Evolutionary conservation across 1,140 invertebrate species (phyloP).

Genomic region (Mycetomoellerius zeteki): DNA sequence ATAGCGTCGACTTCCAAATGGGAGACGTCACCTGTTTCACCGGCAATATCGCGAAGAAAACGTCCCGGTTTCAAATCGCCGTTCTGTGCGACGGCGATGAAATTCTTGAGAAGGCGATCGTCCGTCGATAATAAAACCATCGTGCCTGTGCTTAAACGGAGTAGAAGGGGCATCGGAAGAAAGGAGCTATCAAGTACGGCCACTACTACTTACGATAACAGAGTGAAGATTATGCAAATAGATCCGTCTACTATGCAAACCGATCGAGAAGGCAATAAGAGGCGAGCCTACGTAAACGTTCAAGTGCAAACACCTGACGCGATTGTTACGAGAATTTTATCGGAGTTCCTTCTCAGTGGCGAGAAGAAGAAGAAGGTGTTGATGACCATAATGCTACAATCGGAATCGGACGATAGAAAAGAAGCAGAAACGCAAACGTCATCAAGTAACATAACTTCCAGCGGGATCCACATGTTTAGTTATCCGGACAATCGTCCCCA

Average conservation of each 20-base stretch:
- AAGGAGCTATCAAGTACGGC: not conserved
- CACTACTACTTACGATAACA: not conserved
- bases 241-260: slow-evolving; percentile 29
- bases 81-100: not conserved
- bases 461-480: not conserved
- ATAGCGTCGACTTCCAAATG: slow-evolving; percentile 31
- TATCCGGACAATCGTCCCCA: not conserved
- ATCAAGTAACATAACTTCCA: not conserved
- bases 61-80: not conserved
- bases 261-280: slow-evolving; percentile 10
- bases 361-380: slow-evolving; percentile 45
- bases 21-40: not conserved
- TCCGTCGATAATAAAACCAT: not conserved
- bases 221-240: slow-evolving; percentile 55
- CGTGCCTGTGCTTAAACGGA: slow-evolving; percentile 13
- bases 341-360: slow-evolving; percentile 47
- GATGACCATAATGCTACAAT: slow-evolving; percentile 65
- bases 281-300: slow-evolving; percentile 46
- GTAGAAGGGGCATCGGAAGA: not conserved
- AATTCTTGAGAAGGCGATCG: slow-evolving; percentile 7
- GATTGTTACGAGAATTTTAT: slow-evolving; percentile 64
- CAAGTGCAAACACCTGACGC: slow-evolving; percentile 66
- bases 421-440: slow-evolving; percentile 10
- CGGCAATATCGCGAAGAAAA: not conserved
- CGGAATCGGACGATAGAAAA: slow-evolving; percentile 5